Evolutionary conservation across 2,797 vertebrate genomes (phyloP).

Genomic region (Microctenopoma stevenorrisi): DNA sequence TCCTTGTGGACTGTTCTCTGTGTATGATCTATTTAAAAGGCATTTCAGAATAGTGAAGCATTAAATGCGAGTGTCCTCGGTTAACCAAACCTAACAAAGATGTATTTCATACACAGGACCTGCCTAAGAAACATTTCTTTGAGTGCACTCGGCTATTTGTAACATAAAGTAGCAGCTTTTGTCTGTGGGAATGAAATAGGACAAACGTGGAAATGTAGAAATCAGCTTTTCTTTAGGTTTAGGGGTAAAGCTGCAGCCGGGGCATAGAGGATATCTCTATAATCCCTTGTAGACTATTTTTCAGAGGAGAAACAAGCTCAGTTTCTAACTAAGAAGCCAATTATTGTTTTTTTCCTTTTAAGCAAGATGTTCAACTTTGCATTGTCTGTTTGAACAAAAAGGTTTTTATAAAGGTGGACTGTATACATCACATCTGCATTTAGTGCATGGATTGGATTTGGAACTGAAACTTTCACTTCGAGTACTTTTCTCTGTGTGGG

Average conservation of each 20-base stretch:
- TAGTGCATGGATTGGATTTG: too few relatives aligned
- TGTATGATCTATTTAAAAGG: slow-evolving; percentile 49
- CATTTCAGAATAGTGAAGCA: slow-evolving; percentile 36
- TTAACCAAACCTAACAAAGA: slow-evolving; percentile 33
- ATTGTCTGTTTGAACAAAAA: too few relatives aligned
- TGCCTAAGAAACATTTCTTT: slow-evolving; percentile 14
- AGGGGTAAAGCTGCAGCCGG: too few relatives aligned
- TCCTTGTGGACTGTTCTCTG: slow-evolving; percentile 43
- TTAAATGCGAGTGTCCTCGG: slow-evolving; percentile 23
- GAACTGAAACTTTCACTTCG: too few relatives aligned
- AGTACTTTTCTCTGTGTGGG: neutral
- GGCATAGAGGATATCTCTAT: too few relatives aligned
- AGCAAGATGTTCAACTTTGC: too few relatives aligned
- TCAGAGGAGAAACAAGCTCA: too few relatives aligned
- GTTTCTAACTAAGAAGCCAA: too few relatives aligned
- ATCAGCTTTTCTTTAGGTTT: neutral
- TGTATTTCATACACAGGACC: slow-evolving; percentile 25
- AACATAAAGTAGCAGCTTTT: neutral
- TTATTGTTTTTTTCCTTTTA: too few relatives aligned
- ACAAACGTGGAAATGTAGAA: neutral
- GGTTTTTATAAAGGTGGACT: too few relatives aligned
- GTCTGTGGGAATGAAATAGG: neutral
- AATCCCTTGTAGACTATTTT: too few relatives aligned
- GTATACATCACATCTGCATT: too few relatives aligned
- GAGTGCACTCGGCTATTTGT: neutral